These are phyloP conservation scores for Drosophila sordidapex DNA, from an alignment of 2,888 invertebrate genomes.

Conservation along the genomic window DNA sequence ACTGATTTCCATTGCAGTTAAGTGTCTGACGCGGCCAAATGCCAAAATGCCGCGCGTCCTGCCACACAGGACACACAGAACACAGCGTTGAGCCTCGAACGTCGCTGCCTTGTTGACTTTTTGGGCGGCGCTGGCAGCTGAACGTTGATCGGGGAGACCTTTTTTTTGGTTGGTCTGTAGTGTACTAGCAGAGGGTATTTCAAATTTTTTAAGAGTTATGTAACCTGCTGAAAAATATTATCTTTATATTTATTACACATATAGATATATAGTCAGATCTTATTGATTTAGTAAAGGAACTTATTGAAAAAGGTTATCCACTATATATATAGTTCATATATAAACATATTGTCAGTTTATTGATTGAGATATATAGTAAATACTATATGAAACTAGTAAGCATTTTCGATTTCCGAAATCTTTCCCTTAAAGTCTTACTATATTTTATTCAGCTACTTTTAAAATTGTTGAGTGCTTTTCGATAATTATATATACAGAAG, in stretches of 20 bases:
- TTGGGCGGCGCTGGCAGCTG: constrained; percentile 60
- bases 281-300: background rate
- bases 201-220: background rate
- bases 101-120: constrained; percentile 73
- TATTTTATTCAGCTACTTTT: no score
- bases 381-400: no score
- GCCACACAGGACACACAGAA: constrained; percentile 18
- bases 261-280: background rate
- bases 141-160: constrained; percentile 31
- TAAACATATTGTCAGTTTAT: no score
- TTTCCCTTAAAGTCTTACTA: no score
- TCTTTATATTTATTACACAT: background rate
- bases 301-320: no score
- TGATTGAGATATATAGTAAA: no score
- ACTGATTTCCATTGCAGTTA: constrained; percentile 84
- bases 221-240: no score
- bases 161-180: background rate
- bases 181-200: background rate
- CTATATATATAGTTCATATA: no score
- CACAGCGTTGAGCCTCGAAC: constrained; percentile 30
- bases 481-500: no score
- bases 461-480: no score
- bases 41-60: constrained; percentile 59
- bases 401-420: no score
- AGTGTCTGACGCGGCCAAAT: constrained; percentile 82